Percentiles rank a stretch among this genome's conserved stretches.
Evolutionary conservation across 2,113 vertebrate species (phyloP).

Genomic region (Coryphaenoides rupestris): DNA sequence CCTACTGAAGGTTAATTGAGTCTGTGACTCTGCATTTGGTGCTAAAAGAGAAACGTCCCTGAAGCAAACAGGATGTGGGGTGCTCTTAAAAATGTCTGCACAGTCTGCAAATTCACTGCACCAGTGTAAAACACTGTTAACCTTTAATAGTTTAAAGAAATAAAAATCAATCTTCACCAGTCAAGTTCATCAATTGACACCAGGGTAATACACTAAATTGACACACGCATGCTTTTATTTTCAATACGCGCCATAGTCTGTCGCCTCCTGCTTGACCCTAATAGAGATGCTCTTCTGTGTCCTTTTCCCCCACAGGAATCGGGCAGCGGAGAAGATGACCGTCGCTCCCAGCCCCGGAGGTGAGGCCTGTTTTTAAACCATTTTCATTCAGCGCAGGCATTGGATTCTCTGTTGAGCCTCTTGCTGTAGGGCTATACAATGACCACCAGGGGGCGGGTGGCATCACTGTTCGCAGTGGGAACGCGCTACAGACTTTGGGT

Average conservation of each 20-base stretch:
- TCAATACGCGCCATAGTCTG: neutral
- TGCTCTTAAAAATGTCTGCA: neutral
- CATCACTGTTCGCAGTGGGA: conserved; percentile 12
- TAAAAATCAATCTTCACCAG: neutral
- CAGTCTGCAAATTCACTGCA: neutral
- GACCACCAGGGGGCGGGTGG: conserved; percentile 56
- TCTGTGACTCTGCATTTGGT: conserved; percentile 18
- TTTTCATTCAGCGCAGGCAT: neutral
- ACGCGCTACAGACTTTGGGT: neutral
- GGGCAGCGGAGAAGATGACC: conserved; percentile 92
- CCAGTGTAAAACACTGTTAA: neutral
- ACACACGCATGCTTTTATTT: no score
- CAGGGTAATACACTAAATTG: no score
- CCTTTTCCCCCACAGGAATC: conserved; percentile 78
- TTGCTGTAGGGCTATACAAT: conserved; percentile 7
- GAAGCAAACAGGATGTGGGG: neutral
- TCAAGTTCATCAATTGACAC: neutral
- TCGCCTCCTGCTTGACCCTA: neutral
- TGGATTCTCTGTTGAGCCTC: neutral
- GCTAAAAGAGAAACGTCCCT: neutral
- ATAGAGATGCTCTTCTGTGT: neutral
- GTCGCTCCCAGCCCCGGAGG: conserved; percentile 89
- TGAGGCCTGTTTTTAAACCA: conserved; percentile 56
- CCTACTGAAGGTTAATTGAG: conserved; percentile 33
- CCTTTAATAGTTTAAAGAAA: neutral